These are phyloP conservation scores for Yponomeuta cagnagella DNA, from an alignment of 2,888 invertebrate species.

Conservation along the genomic window DNA sequence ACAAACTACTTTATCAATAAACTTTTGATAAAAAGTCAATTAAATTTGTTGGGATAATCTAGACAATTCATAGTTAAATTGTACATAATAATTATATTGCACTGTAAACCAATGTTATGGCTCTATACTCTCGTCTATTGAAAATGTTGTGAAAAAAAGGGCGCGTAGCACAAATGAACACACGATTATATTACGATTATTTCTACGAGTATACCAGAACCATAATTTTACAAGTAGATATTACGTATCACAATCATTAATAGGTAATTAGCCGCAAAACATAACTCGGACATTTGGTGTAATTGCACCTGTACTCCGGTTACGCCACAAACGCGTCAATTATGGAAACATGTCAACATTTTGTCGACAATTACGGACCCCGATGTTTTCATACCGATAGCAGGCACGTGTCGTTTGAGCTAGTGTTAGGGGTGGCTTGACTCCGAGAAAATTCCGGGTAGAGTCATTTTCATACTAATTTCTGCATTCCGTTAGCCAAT, in stretches of 20 bases:
- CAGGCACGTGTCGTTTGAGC: not conserved
- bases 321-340: slow-evolving; percentile 39
- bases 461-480: not conserved
- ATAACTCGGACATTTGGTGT: slow-evolving; percentile 49
- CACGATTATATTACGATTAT: not conserved
- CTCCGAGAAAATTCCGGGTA: not conserved
- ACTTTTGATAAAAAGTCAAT: too few species aligned
- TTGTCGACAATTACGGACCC: slow-evolving; percentile 25
- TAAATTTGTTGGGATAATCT: too few species aligned
- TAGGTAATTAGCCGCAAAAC: slow-evolving; percentile 36
- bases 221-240: slow-evolving; percentile 23
- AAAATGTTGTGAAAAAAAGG: too few species aligned
- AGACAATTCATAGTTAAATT: too few species aligned
- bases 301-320: slow-evolving; percentile 44
- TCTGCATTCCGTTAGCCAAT: not conserved
- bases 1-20: too few species aligned
- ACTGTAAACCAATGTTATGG: too few species aligned
- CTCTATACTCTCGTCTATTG: too few species aligned
- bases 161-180: too few species aligned
- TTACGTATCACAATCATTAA: slow-evolving; percentile 27
- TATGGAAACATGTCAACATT: slow-evolving; percentile 53
- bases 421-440: not conserved
- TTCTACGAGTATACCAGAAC: not conserved
- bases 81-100: too few species aligned
- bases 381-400: slow-evolving; percentile 17